Base-by-base conservation (phyloP, 2,888 invertebrate genomes). In the Thymelicus acteon region DNA sequence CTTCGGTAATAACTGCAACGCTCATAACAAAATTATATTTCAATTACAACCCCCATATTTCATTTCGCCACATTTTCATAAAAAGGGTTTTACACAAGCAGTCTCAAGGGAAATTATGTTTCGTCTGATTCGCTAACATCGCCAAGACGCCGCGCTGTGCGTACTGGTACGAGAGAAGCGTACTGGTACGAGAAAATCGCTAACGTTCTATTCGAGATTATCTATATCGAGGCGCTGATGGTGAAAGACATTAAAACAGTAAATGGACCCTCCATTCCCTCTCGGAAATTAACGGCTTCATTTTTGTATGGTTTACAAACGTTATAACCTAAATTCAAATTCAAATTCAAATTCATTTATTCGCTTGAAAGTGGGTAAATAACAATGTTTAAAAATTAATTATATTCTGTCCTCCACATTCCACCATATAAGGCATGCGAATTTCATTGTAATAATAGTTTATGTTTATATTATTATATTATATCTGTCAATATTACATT, bases 21-120 rank as follows among this genome's bases (percentile, higher is more conserved):
- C 57, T 57, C 57, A 57, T 57, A 57, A 57, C 13, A 57, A 13
- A 57, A 57, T 57, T 31, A 57, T 57, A 57, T 57, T 57, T 57
- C 57, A 57, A 57, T 57, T 57, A 57, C 37, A 13, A 31, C 37
- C 54, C 54, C 24, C 54, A 54, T 54, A 54, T 54, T 24, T 54
- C 54, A 54, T 24, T 54, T 54, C 6, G 0, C 19, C 54, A 24
- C 54, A 54, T 54, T 54, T 54, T 54, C 54, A 54, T 54, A 54
- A 54, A 57, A 57, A 31, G 57, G 57, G 57, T 57, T 57, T 57
- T 57, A 57, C 57, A 37, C 57, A 57, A 57, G 24, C 24, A 13
- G 57, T 57, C 57, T 57, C 57, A 37, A 13, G 57, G 57, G 57
- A 57, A 57, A 57, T 57, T 57, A 19, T 37, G 57, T 31, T 37